These are phyloP conservation scores for Helleia helle DNA, from an alignment of 2,888 invertebrate genomes.

Conservation along the genomic window DNA sequence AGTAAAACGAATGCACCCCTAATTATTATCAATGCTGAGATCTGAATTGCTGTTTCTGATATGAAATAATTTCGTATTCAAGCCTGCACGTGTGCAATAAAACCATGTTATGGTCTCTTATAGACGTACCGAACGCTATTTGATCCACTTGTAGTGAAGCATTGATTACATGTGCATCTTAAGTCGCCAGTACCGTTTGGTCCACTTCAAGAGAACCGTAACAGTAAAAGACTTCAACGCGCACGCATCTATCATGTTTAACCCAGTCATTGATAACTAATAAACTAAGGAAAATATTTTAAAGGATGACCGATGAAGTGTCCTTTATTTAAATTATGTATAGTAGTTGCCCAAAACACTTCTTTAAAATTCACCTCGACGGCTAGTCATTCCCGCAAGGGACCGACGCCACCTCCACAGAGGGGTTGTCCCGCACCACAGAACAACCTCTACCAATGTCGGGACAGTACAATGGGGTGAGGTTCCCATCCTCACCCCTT, in stretches of 20 bases:
- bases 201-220: constrained; percentile 48
- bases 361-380: no score
- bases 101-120: neutral
- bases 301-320: no score
- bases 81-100: neutral
- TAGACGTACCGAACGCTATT: neutral
- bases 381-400: no score
- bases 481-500: no score
- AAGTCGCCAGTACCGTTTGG: constrained; percentile 48
- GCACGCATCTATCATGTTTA: neutral
- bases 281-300: no score
- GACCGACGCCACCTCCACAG: no score
- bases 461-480: no score
- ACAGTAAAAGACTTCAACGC: constrained; percentile 30
- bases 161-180: constrained; percentile 33
- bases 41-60: neutral
- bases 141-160: constrained; percentile 10
- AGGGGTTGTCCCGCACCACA: no score
- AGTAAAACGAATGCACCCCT: no score
- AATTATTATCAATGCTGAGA: constrained; percentile 29
- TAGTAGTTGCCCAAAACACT: no score
- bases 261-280: neutral
- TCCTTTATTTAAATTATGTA: no score
- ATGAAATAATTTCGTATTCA: neutral
- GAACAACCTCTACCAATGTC: no score